Percentiles rank a stretch among this genome's conserved stretches.
These are phyloP conservation scores for Stichopus horrens DNA, from an alignment of 53 echinoderm and acorn worm species.

Conservation along the genomic window DNA sequence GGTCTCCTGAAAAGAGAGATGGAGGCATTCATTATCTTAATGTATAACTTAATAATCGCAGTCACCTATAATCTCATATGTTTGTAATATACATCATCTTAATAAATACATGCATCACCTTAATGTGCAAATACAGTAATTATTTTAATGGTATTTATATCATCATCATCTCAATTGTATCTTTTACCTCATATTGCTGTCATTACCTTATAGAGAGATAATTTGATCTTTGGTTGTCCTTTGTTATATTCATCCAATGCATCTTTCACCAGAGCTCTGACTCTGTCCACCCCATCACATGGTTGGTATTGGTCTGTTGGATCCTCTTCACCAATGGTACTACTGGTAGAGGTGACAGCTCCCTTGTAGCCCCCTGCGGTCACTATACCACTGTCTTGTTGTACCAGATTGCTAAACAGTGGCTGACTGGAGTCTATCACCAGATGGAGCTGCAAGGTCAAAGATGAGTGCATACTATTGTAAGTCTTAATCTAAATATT, in stretches of 20 bases:
- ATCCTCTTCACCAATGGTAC: conserved; percentile 59
- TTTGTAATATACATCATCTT: too few species aligned
- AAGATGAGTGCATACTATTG: background rate
- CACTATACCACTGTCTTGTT: conserved; percentile 96
- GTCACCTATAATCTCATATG: too few species aligned
- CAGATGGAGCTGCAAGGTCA: conserved; percentile 71
- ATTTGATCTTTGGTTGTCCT: conserved; percentile 88
- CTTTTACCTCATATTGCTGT: background rate
- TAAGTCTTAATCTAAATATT: too few species aligned
- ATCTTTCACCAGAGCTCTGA: conserved; percentile 74
- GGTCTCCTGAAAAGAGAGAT: conserved; percentile 66
- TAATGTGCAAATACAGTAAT: too few species aligned
- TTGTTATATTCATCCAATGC: conserved; percentile 97
- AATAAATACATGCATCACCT: too few species aligned
- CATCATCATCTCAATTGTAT: too few species aligned
- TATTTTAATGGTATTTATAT: too few species aligned
- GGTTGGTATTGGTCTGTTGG: conserved; percentile 91
- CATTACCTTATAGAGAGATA: conserved; percentile 77
- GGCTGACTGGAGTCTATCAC: conserved; percentile 86
- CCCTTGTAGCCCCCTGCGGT: conserved; percentile 87
- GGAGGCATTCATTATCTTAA: background rate
- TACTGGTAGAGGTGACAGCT: conserved; percentile 65
- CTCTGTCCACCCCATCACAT: conserved; percentile 59
- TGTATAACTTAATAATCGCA: too few species aligned
- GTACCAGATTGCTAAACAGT: conserved; percentile 92